Conservation (phyloP, 2,113 vertebrate species). For the Hypanus sabinus region DNA sequence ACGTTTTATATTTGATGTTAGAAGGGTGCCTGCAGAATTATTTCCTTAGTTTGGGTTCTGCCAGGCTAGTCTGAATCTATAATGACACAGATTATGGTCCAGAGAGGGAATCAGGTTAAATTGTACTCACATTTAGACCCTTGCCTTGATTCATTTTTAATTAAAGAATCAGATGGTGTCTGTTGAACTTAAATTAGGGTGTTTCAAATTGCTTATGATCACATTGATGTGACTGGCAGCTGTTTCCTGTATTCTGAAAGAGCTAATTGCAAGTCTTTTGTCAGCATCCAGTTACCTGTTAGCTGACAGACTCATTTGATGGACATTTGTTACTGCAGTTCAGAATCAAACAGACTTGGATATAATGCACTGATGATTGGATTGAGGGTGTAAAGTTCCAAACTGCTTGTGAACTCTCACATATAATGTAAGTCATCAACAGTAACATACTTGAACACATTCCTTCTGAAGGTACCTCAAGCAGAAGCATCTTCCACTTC, state of each 20-base stretch:
- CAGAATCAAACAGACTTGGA: not conserved
- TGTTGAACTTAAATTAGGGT: not conserved
- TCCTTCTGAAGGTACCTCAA: not conserved
- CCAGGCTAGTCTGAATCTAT: not conserved
- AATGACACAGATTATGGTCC: not conserved
- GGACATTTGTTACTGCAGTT: not conserved
- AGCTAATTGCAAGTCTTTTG: not conserved
- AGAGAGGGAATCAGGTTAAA: not conserved
- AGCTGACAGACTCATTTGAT: not conserved
- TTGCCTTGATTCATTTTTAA: conserved; percentile 1
- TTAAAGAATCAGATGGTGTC: conserved; percentile 16
- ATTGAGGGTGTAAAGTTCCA: not conserved
- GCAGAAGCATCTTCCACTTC: not conserved
- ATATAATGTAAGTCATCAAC: not conserved
- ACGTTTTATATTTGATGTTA: not conserved
- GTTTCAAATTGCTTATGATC: not conserved
- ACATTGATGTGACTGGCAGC: conserved; percentile 4
- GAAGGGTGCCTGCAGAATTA: not conserved
- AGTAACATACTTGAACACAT: not conserved
- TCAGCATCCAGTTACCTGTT: not conserved
- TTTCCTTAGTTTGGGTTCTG: not conserved
- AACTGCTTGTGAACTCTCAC: not conserved
- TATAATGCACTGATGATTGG: not conserved
- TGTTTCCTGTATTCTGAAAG: conserved; percentile 1
- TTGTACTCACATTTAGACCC: not conserved